phyloP scores from a whole-genome alignment of 2,113 vertebrate genomes.

The Cheilinus undulatus region DNA sequence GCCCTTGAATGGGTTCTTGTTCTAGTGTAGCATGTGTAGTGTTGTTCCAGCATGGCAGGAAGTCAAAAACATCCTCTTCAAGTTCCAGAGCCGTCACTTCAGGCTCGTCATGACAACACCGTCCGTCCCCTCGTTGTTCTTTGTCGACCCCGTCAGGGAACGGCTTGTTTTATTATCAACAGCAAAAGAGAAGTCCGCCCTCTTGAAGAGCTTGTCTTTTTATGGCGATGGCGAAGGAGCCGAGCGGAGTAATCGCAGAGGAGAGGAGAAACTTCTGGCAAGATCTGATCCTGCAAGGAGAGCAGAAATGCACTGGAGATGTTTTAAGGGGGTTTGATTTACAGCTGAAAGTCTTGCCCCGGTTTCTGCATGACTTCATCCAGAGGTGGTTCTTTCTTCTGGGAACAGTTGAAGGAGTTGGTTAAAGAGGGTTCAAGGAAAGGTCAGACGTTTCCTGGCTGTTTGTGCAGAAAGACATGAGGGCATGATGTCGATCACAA shows the following conservation, averaged over 20 bases:
- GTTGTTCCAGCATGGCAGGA: background rate
- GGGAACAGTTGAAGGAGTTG: constrained; percentile 17
- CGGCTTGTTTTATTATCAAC: constrained; percentile 77
- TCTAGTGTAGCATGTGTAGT: background rate
- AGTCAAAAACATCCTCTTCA: background rate
- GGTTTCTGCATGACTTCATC: constrained; percentile 30
- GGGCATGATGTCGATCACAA: constrained; percentile 23
- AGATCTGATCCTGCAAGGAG: constrained; percentile 46
- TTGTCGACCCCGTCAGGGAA: constrained; percentile 40
- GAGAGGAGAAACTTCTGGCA: constrained; percentile 59
- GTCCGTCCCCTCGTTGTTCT: constrained; percentile 44
- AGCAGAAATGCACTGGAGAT: constrained; percentile 26
- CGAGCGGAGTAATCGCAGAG: constrained; percentile 36
- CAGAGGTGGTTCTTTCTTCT: constrained; percentile 24
- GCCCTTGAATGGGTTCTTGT: background rate
- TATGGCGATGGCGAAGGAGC: constrained; percentile 69
- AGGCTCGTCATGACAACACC: constrained; percentile 57
- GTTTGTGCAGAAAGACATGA: constrained; percentile 10
- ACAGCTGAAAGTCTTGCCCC: background rate
- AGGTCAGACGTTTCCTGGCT: constrained; percentile 40
- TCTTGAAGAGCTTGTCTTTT: constrained; percentile 76
- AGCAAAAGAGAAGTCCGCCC: constrained; percentile 62
- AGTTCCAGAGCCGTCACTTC: constrained; percentile 49
- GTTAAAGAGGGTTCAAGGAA: constrained; percentile 23
- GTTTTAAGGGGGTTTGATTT: constrained; percentile 54